phyloP scores from a whole-genome alignment of 1,140 invertebrate species.

The Carposina sasakii region DNA sequence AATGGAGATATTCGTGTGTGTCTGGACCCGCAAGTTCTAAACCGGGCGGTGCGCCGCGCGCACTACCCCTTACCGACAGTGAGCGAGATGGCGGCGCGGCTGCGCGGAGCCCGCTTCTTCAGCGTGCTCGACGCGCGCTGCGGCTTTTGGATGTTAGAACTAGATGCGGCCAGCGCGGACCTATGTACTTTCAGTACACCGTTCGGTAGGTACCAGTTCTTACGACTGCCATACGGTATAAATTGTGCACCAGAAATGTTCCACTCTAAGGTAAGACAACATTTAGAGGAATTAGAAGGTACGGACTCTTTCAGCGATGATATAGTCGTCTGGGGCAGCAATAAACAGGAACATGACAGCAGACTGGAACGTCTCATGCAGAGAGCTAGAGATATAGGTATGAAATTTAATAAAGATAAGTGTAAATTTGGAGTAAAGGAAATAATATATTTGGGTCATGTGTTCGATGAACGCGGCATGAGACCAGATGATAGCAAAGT shows the following conservation, averaged over 20 bases:
- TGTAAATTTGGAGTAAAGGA: constrained; percentile 23
- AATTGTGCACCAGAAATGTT: constrained; percentile 29
- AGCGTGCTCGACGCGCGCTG: constrained; percentile 31
- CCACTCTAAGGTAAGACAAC: constrained; percentile 16
- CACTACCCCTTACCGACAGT: constrained; percentile 30
- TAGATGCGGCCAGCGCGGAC: constrained; percentile 24
- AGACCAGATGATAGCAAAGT: constrained; percentile 4
- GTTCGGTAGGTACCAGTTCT: constrained; percentile 34
- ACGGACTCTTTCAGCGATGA: constrained; percentile 41
- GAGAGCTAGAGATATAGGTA: constrained; percentile 28
- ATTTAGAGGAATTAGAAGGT: constrained; percentile 13
- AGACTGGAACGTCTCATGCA: constrained; percentile 23
- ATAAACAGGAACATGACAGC: constrained; percentile 27
- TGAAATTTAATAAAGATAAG: constrained; percentile 43
- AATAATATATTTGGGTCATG: constrained; percentile 24
- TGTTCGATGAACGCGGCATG: constrained; percentile 8
- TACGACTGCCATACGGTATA: constrained; percentile 29
- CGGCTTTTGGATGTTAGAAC: constrained; percentile 23
- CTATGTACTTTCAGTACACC: constrained; percentile 26
- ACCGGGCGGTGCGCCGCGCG: too few species aligned
- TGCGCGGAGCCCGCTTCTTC: constrained; percentile 21
- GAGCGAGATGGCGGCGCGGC: constrained; percentile 15
- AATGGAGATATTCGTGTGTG: too few species aligned
- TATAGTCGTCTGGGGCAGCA: constrained; percentile 38
- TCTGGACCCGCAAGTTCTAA: too few species aligned